Evolutionary conservation across 2,888 invertebrate genomes (phyloP), one percentile per base, ranked within the genome.

Genomic region (Phengaris arion): DNA sequence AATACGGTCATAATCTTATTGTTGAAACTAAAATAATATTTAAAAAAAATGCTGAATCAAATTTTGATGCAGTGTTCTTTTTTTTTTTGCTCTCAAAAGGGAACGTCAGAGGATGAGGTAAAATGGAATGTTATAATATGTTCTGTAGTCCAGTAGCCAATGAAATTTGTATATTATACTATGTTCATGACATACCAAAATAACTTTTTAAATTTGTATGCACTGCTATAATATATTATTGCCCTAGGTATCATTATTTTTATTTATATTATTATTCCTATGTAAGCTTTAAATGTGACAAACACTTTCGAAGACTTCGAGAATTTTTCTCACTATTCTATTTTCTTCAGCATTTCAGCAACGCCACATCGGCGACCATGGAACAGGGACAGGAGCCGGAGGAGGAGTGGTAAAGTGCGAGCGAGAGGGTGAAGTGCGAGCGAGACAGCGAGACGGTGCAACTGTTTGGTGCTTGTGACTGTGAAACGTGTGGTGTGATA

Each of bases 351-450:
- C 88, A 86, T 77, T 91, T 92, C 82, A 89, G 88, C 77, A 86
- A 84, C 74, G 86, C 87, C 2, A 79, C 81, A 51, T 77, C 88
- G 9, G 79, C 83, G 0, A 12, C 64, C 6, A 83, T 78, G 0
- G 85, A 84, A 6, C 87, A 85, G 76, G 90, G 90, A 13, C 85
- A 89, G 59, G 94, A 95, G 80, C 93, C 92, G 0, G 94, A 94
- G 8, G 95, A 95, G 79, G 91, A 90, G 48, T 95, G 95, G 95
- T 95, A 94, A 82, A 82, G 79, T 82, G 84, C 84, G 81, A 81
- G 81, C 35, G 12, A 64, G 84, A 85, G 81, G 35, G 35, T 81
- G 82, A 80, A 82, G 81, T 70, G 76, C 79, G 76, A 64, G 12
- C 35, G 64, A 64, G 64, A 64, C 13, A 64, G 35, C 35, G 64